Base-by-base conservation (phyloP, 1,140 invertebrate species). In the Tribolium madens region DNA sequence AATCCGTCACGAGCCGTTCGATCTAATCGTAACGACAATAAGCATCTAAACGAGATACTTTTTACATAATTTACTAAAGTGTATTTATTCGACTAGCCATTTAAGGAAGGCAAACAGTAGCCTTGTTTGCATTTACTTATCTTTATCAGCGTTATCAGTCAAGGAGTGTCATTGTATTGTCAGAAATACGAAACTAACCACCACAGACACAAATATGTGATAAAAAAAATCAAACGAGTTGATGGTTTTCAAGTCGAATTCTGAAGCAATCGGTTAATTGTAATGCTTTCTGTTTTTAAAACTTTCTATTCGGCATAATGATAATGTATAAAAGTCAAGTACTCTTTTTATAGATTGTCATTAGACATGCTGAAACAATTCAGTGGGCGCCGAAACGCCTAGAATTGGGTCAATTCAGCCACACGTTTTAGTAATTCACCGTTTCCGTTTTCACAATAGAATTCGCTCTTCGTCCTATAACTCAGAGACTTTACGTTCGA, bases 41-140 rank as follows among this genome's bases (percentile, higher is more conserved):
- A 64, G 57, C 9, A 64, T 64, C 57, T 64, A 15, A 33, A 64
- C n/a, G 31, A 64, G 57, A 64, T 64, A 33, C 31, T 64, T 64
- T 33, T n/a, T n/a, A 31, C 26, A 64, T 64, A 64, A 64, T 64
- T 64, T 64, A 64, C 18, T 64, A 26, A 42, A 64, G 26, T 33
- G 57, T 64, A 64, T 33, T 64, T 31, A 64, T 14, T 33, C 42
- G 15, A 71, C 13, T 71, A 48, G 70, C 70, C 42, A 31, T 72
- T 33, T 50, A 50, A 33, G 70, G 42, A 72, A 52, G 50, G 46
- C 47, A 72, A 72, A 72, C 70, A 72, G 70, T 72, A 72, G 70
- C 26, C 70, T 72, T 72, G 70, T 72, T 72, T 72, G 70, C 46
- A 72, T 72, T 72, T 72, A 72, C 46, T 72, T 72, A 72, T 72